Percentiles rank a stretch among this genome's conserved stretches.
These are phyloP conservation scores for Epinotia demarniana DNA, from an alignment of 2,888 invertebrate genomes.

Conservation along the genomic window DNA sequence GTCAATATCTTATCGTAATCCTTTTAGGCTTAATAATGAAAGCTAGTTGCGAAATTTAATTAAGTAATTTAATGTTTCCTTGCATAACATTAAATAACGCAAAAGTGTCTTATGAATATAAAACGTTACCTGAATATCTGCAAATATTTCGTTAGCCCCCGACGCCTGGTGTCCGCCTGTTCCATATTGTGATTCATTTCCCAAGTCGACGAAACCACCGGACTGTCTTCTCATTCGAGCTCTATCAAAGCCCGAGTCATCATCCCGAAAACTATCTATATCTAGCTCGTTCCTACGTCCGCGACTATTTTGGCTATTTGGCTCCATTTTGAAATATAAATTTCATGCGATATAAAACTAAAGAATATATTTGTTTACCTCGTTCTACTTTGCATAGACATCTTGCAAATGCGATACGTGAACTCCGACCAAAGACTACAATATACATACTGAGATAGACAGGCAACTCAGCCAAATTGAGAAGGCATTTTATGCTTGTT, in stretches of 20 bases:
- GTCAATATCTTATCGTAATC: conserved; percentile 26
- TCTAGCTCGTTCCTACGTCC: conserved; percentile 72
- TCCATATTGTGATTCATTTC: conserved; percentile 90
- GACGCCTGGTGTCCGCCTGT: conserved; percentile 93
- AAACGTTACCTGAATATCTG: conserved; percentile 91
- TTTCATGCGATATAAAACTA: conserved; percentile 26
- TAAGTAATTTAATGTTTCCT: not conserved
- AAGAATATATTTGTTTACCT: conserved; percentile 39
- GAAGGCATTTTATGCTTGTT: no score
- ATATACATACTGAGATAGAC: no score
- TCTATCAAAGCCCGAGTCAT: conserved; percentile 77
- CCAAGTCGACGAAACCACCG: conserved; percentile 91
- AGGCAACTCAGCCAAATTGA: no score
- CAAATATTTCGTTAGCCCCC: conserved; percentile 95
- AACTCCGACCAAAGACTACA: not conserved
- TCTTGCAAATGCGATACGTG: conserved; percentile 28
- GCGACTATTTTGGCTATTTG: conserved; percentile 68
- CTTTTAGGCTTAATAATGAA: conserved; percentile 10
- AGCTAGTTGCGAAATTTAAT: not conserved
- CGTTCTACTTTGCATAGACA: conserved; percentile 32
- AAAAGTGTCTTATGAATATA: not conserved
- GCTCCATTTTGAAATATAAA: conserved; percentile 66
- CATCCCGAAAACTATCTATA: conserved; percentile 76
- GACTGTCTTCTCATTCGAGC: conserved; percentile 86
- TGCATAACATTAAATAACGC: not conserved